Evolutionary conservation across 2,113 vertebrate species (phyloP), one percentile per base, ranked within the genome.

Genomic region (Ptychochromis oligacanthus): DNA sequence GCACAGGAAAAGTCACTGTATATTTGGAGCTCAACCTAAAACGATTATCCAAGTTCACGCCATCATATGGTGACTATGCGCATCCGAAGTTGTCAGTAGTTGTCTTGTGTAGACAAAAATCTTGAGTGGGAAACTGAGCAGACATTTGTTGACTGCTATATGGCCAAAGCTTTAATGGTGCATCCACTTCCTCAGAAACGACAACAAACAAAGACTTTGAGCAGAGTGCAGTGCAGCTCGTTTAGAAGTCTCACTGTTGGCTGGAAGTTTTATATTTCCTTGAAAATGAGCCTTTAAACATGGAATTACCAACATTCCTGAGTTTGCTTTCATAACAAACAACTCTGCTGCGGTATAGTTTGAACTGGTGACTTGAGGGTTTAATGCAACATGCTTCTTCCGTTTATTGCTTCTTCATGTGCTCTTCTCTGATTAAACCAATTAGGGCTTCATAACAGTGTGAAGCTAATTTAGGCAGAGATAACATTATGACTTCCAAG

Each of bases 381-480:
- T 72, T 72, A 72, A 54, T 31, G 46, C 11, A 11, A 72, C 46
- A 34, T 10, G 3, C 67, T 52, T 72, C 67, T 72, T 54, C 67
- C 67, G 54, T 58, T 59, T 78, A 77, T 65, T 80, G 24, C 38
- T 58, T 46, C 38, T 40, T 46, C 28, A 4, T 43, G 54, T 24
- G 40, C 75, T 83, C 75, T 36, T 77, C 22, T 49, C 65, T 54
- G 55, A 83, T 85, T 85, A 74, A 75, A 79, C 56, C 74, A 87
- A 81, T 88, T 79, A 76, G 6, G 9, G 70, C 54, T 80, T 79
- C 24, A 38, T 26, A 75, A 67, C 14, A 75, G 64, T 62, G 61
- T 34, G 81, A 80, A 77, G 74, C 83, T 87, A 65, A 76, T 84
- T 88, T 22, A 57, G 15, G 17, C 55, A 81, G 72, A 46, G 55